phyloP scores from a whole-genome alignment of 1,140 invertebrate genomes.

The Procambarus clarkii region DNA sequence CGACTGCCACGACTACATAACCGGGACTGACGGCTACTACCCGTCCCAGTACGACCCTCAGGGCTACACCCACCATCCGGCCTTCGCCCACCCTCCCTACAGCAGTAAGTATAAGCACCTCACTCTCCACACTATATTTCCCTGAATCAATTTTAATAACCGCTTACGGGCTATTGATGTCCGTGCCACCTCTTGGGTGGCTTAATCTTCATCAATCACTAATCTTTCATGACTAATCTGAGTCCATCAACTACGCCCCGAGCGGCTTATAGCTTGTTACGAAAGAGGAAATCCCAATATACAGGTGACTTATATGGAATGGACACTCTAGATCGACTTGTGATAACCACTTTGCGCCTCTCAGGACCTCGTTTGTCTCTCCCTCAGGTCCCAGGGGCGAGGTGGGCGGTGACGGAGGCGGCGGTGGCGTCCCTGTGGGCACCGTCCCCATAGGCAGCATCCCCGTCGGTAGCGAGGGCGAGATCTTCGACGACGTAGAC shows the following conservation, averaged over 20 bases:
- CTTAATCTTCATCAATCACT: too few relatives aligned
- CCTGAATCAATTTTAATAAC: too few relatives aligned
- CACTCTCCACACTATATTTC: too few relatives aligned
- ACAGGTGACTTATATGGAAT: too few relatives aligned
- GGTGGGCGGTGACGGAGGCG: constrained; percentile 48
- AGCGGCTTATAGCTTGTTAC: too few relatives aligned
- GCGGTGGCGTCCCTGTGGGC: constrained; percentile 5
- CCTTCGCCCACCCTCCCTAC: constrained; percentile 55
- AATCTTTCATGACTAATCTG: too few relatives aligned
- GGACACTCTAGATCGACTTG: too few relatives aligned
- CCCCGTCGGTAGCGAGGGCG: constrained; percentile 60
- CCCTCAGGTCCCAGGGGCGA: constrained; percentile 50
- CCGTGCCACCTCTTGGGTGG: too few relatives aligned
- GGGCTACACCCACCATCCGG: constrained; percentile 51
- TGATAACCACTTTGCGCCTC: too few relatives aligned
- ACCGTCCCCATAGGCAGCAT: neutral
- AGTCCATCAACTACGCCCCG: too few relatives aligned
- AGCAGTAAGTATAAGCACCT: constrained; percentile 47
- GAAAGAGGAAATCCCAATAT: too few relatives aligned
- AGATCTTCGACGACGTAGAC: constrained; percentile 72
- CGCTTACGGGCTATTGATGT: too few relatives aligned
- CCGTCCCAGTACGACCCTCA: constrained; percentile 60
- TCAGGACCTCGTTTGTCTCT: neutral
- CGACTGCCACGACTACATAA: constrained; percentile 61
- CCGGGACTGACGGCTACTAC: constrained; percentile 50